A percentile compares a stretch with the other conserved stretches of the same genome.
Evolutionary conservation across 2,888 invertebrate species (phyloP).

Genomic region (Calameuta idolon): DNA sequence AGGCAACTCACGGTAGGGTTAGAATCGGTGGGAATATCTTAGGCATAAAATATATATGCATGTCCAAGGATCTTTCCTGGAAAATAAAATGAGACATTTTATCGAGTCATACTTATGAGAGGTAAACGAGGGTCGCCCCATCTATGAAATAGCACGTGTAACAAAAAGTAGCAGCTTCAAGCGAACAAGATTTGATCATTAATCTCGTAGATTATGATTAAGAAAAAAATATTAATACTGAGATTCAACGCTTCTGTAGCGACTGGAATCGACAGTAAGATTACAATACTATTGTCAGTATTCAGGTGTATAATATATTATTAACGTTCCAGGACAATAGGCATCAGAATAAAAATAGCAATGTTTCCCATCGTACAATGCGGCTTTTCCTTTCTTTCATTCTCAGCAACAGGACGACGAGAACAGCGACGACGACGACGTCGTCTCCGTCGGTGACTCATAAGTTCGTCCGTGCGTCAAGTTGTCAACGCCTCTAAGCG

Average conservation of each 20-base stretch:
- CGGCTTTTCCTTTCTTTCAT: background rate
- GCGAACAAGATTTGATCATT: background rate
- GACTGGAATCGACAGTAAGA: background rate
- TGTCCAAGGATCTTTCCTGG: background rate
- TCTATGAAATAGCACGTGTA: slow-evolving; percentile 20
- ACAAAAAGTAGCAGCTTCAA: background rate
- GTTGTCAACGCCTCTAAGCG: background rate
- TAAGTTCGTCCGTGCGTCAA: background rate
- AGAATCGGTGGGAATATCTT: background rate
- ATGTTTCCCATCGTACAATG: background rate
- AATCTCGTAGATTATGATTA: background rate
- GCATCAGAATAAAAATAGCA: background rate
- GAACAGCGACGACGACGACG: background rate
- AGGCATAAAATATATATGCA: too few species aligned
- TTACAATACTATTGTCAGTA: background rate
- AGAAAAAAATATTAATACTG: background rate
- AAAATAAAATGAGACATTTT: slow-evolving; percentile 7
- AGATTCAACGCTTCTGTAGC: background rate
- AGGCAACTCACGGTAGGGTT: background rate
- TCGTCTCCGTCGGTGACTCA: background rate
- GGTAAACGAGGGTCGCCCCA: background rate
- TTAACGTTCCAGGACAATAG: background rate
- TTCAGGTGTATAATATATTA: background rate
- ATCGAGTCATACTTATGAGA: background rate
- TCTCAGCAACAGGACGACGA: background rate